Percentiles rank a stretch among this genome's conserved stretches.
Conservation (phyloP, 2,113 vertebrate species). For the Vidua chalybeata region DNA sequence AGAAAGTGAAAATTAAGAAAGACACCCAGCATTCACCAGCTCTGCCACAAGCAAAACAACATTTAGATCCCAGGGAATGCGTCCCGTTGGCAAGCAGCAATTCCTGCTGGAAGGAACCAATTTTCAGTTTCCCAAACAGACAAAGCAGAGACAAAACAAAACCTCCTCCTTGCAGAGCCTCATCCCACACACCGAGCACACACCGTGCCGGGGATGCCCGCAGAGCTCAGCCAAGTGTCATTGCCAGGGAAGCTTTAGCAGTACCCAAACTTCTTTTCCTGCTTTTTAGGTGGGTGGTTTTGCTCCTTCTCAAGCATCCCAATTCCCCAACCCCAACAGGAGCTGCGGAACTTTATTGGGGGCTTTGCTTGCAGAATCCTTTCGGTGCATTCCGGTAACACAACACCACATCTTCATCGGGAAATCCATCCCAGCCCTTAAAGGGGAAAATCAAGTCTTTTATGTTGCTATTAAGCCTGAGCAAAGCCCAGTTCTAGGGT, state of each 20-base stretch:
- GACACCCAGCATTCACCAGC: not conserved
- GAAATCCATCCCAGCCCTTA: slow-evolving; percentile 23
- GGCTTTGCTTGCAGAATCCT: slow-evolving; percentile 42
- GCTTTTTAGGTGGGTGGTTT: not conserved
- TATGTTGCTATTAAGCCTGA: slow-evolving; percentile 38
- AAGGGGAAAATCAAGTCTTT: slow-evolving; percentile 60
- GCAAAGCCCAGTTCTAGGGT: slow-evolving; percentile 45
- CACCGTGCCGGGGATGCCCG: rapidly evolving
- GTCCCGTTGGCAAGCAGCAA: not conserved
- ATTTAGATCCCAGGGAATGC: rapidly evolving
- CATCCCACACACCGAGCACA: not conserved
- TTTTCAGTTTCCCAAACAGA: not conserved
- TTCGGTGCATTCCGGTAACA: not conserved
- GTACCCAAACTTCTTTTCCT: not conserved
- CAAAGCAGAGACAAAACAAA: not conserved
- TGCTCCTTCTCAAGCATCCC: not conserved
- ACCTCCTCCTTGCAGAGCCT: not conserved
- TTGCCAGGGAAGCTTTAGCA: not conserved
- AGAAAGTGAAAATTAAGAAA: not conserved
- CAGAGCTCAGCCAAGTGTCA: not conserved
- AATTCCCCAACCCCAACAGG: not conserved
- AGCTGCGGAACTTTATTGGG: slow-evolving; percentile 19
- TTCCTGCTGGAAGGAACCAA: not conserved
- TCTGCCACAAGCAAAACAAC: not conserved
- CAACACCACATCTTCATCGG: slow-evolving; percentile 33